Base-by-base conservation (phyloP, 2,888 invertebrate species). In the Esperia sulphurella region DNA sequence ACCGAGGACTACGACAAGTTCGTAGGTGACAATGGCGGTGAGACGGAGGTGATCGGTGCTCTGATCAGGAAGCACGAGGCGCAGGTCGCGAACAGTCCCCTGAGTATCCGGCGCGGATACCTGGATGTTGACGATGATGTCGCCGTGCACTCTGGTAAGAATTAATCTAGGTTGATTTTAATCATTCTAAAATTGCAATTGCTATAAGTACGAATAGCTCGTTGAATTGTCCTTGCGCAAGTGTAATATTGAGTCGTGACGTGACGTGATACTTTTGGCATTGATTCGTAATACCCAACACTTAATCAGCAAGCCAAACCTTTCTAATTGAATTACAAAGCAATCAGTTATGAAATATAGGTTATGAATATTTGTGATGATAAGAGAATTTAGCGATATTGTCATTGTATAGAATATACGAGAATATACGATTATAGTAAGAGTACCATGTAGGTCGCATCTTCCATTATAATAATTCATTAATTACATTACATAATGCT, bases 61-160 rank as follows among this genome's bases (percentile, higher is more conserved):
- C 81, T 87, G 57, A 91, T 86, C 58, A 91, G 77, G 64, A 88
- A 79, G 61, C 75, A 83, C 57, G 89, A 84, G 67, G 84, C 79
- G 54, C 79, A 83, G 63, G 74, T 79, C 54, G 79, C 81, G 3
- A 86, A 75, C 58, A 88, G 83, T 68, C 86, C 82, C 45, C 64
- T 82, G 49, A 92, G 90, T 79, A 75, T 83, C 55, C 77, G 88
- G 10, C 79, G 89, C 39, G 83, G 80, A 54, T 90, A 87, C 55
- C 81, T 90, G 59, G 92, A 92, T 63, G 91, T 91, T 10, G 94
- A 94, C 61, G 93, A 93, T 65, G 93, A 93, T 60, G 93, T 92
- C 54, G 93, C 92, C 55, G 90, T 94, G 64, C 94, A 94, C 88
- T 94, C 94, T 68, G 94, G 94, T 94, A 91, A 90, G 85, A 57